phyloP scores from a whole-genome alignment of 2,113 vertebrate species.

The Gymnorhina tibicen region DNA sequence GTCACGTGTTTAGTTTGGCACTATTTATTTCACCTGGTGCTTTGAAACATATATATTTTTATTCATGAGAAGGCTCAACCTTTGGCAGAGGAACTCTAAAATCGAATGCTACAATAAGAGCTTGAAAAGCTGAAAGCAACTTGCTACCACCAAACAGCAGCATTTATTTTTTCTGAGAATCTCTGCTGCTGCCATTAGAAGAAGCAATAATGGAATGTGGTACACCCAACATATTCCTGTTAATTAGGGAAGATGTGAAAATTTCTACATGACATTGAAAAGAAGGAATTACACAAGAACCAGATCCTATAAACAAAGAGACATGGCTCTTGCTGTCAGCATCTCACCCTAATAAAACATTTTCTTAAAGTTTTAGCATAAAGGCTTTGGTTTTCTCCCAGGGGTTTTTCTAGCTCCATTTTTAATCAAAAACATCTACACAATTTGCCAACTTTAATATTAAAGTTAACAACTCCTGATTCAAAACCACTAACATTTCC shows the following conservation, averaged over 20 bases:
- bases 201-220: neutral
- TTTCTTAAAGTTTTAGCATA: neutral
- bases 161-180: neutral
- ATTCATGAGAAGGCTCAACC: neutral
- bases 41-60: neutral
- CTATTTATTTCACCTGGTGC: neutral
- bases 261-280: neutral
- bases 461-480: neutral
- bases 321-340: neutral
- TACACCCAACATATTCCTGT: neutral
- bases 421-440: neutral
- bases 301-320: neutral
- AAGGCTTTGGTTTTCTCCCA: neutral
- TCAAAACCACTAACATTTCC: neutral
- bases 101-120: neutral
- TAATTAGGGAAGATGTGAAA: neutral
- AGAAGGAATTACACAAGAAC: neutral
- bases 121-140: neutral
- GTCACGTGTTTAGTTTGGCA: neutral
- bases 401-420: neutral
- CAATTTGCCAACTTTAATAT: neutral
- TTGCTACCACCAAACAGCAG: neutral
- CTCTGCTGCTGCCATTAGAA: neutral
- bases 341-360: neutral
- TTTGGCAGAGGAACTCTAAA: neutral